Evolutionary conservation across 92 coral and sea anemone species (phyloP).

Genomic region (Zoanthus sociatus): DNA sequence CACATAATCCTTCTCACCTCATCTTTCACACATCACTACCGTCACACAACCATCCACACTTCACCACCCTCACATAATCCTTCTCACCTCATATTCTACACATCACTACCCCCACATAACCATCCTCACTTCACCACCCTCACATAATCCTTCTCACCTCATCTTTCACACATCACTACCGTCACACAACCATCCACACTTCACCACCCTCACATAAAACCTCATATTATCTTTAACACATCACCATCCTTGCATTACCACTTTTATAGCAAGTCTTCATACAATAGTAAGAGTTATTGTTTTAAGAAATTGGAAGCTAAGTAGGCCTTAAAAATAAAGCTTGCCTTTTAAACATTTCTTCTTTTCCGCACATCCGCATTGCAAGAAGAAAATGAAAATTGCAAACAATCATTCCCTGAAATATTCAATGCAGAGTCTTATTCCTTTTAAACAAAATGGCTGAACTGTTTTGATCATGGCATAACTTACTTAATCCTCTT

Average conservation of each 20-base stretch:
- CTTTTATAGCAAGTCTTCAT: neutral
- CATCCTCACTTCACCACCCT: too few relatives aligned
- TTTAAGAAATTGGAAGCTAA: neutral
- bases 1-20: neutral
- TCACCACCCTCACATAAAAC: neutral
- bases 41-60: neutral
- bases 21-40: neutral
- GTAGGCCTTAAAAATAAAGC: neutral
- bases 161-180: neutral
- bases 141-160: neutral
- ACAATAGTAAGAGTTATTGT: neutral
- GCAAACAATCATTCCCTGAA: constrained; percentile 71
- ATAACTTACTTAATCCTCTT: too few relatives aligned
- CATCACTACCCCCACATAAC: too few relatives aligned
- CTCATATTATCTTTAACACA: neutral
- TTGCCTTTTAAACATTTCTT: constrained; percentile 78
- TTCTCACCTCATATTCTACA: neutral
- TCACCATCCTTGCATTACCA: neutral
- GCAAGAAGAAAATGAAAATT: constrained; percentile 82
- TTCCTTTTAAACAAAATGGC: too few relatives aligned
- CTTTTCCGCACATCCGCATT: constrained; percentile 79
- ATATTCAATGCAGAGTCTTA: neutral
- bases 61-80: neutral
- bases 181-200: neutral
- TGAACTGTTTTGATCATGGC: too few relatives aligned